A percentile compares a stretch with the other conserved stretches of the same genome.
Conservation (phyloP, 2,888 invertebrate species). For the Nymphalis polychloros region DNA sequence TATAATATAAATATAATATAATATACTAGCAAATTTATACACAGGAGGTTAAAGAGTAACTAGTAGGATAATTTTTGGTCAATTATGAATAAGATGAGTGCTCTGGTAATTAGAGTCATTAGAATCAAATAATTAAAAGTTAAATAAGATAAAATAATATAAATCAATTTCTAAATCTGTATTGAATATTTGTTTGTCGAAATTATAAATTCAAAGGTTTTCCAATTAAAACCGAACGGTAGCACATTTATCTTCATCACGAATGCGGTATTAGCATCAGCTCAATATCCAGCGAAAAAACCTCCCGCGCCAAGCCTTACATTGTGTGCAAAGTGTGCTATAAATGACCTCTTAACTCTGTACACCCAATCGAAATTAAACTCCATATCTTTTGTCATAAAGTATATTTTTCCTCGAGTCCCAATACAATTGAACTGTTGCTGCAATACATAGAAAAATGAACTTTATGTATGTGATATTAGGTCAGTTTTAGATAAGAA, state of each 20-base stretch:
- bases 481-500: slow-evolving; percentile 1
- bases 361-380: slow-evolving; percentile 40
- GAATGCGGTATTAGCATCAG: slow-evolving; percentile 60
- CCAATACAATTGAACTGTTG: slow-evolving; percentile 15
- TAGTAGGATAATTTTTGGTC: too few species aligned
- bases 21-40: too few species aligned
- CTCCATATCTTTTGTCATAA: slow-evolving; percentile 35
- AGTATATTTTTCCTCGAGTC: slow-evolving; percentile 32
- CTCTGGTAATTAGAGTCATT: too few species aligned
- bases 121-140: not conserved
- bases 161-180: not conserved
- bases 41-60: too few species aligned
- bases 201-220: slow-evolving; percentile 40
- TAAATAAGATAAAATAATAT: not conserved
- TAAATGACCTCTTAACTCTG: slow-evolving; percentile 56
- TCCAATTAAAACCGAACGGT: slow-evolving; percentile 42
- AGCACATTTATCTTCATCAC: slow-evolving; percentile 47
- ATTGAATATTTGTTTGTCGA: slow-evolving; percentile 3
- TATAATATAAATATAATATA: too few species aligned
- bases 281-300: slow-evolving; percentile 62
- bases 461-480: slow-evolving; percentile 28
- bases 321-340: slow-evolving; percentile 65
- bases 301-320: slow-evolving; percentile 55
- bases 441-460: slow-evolving; percentile 28
- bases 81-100: too few species aligned